Percentiles rank a stretch among this genome's conserved stretches.
Conservation (phyloP, 1,140 invertebrate species). For the Linepithema humile region DNA sequence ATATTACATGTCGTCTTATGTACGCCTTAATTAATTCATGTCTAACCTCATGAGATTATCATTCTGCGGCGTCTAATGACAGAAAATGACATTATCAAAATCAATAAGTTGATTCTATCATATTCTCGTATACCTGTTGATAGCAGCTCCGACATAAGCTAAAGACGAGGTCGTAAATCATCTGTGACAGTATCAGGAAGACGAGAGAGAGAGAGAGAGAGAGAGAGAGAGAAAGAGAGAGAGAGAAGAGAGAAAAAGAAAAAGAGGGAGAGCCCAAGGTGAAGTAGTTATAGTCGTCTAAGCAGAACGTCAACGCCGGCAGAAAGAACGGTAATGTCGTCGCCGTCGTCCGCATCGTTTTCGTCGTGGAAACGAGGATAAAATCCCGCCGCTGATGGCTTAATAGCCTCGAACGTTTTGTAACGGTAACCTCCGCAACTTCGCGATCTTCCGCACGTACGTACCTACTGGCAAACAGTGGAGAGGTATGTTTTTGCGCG, state of each 20-base stretch:
- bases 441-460: conserved; percentile 49
- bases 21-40: not conserved
- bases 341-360: conserved; percentile 14
- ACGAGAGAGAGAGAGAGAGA: conserved; percentile 16
- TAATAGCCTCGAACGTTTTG: conserved; percentile 72
- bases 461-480: conserved; percentile 36
- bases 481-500: conserved; percentile 52
- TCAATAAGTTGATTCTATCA: conserved; percentile 39
- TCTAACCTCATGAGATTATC: not conserved
- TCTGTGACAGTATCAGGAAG: conserved; percentile 45
- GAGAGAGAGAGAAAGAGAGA: not conserved
- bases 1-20: not conserved
- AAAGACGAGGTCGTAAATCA: conserved; percentile 48
- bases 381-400: conserved; percentile 70
- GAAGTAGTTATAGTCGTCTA: conserved; percentile 46
- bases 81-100: conserved; percentile 30
- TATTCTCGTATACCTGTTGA: conserved; percentile 44
- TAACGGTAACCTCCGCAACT: conserved; percentile 63
- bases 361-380: conserved; percentile 64
- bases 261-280: not conserved
- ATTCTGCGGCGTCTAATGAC: not conserved
- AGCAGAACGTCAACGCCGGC: conserved; percentile 49
- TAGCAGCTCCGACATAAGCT: conserved; percentile 13
- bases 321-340: conserved; percentile 52
- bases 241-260: not conserved